Evolutionary conservation across 2,113 vertebrate genomes (phyloP).

Genomic region (Phalacrocorax brasilianus): DNA sequence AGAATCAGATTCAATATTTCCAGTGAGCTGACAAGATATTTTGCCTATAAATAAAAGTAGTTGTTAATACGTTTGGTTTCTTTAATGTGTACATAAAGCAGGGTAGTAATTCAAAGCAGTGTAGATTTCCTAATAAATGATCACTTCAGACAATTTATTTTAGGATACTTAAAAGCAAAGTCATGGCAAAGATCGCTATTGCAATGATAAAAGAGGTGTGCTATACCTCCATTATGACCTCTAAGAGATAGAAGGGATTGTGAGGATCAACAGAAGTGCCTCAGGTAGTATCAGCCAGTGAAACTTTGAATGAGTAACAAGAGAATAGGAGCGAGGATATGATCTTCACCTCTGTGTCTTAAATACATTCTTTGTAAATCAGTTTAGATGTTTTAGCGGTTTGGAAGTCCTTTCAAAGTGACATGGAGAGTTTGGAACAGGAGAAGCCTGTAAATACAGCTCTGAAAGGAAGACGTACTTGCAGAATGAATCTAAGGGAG

Average conservation of each 20-base stretch:
- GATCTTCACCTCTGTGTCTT: not conserved
- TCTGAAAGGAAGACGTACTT: not conserved
- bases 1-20: not conserved
- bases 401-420: not conserved
- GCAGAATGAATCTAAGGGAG: not conserved
- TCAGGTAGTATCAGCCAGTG: not conserved
- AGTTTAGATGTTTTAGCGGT: not conserved
- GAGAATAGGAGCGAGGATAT: not conserved
- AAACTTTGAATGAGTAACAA: not conserved
- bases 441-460: not conserved
- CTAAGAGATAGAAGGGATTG: not conserved
- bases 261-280: not conserved
- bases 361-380: not conserved
- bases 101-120: not conserved
- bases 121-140: not conserved
- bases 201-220: not conserved
- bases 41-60: not conserved
- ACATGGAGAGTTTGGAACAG: not conserved
- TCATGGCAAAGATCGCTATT: not conserved
- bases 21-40: not conserved
- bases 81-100: not conserved
- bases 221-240: not conserved
- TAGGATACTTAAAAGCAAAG: not conserved
- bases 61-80: not conserved
- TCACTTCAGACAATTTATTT: not conserved